Evolutionary conservation across 2,888 invertebrate species (phyloP).

Genomic region (Dilophus febrilis): DNA sequence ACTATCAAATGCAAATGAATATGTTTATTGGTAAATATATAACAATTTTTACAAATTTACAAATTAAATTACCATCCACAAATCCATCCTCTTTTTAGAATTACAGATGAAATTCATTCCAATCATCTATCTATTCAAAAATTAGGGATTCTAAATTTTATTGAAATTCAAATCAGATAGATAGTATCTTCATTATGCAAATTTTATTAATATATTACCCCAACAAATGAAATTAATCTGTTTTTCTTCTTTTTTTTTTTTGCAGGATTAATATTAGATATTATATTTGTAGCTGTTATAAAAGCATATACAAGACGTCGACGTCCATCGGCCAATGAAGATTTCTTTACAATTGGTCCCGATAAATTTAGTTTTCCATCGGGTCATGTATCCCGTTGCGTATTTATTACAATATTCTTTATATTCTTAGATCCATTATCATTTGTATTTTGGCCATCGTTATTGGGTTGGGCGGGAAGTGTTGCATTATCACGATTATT

Average conservation of each 20-base stretch:
- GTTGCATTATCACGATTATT: conserved; percentile 67
- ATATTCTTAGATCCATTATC: conserved; percentile 43
- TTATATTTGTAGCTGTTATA: conserved; percentile 53
- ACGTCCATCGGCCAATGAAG: conserved; percentile 52
- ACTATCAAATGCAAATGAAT: conserved; percentile 72
- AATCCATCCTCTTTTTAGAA: no score
- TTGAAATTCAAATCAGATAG: no score
- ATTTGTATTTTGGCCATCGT: conserved; percentile 39
- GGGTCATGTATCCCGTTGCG: conserved; percentile 77
- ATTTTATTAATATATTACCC: no score
- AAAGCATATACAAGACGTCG: conserved; percentile 65
- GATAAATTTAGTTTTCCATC: conserved; percentile 89
- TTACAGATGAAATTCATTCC: no score
- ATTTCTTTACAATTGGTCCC: conserved; percentile 56
- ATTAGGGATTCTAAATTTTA: no score
- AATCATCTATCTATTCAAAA: no score
- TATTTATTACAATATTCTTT: conserved; percentile 58
- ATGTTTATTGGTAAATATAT: conserved; percentile 42
- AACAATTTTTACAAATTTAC: no score
- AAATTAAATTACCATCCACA: no score
- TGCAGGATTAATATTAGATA: conserved; percentile 65
- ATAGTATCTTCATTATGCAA: no score
- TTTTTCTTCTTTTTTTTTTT: conserved; percentile 18
- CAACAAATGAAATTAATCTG: conserved; percentile 3
- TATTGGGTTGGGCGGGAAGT: conserved; percentile 56